These are phyloP conservation scores for Drosophila repletoides DNA, from an alignment of 1,140 invertebrate species.

Conservation along the genomic window DNA sequence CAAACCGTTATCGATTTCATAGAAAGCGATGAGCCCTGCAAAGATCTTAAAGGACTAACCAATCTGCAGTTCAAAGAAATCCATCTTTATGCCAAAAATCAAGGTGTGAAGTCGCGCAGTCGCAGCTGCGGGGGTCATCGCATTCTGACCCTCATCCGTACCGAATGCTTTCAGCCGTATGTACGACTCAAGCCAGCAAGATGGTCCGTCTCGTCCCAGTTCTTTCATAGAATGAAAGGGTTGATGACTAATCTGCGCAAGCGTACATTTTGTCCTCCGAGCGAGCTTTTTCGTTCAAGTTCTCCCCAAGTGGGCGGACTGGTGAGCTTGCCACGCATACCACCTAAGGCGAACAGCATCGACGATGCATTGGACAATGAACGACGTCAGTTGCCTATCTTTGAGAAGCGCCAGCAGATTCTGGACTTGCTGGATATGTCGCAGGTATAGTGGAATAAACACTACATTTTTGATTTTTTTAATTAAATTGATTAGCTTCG, in stretches of 20 bases:
- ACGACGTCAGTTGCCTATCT: slow-evolving; percentile 43
- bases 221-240: too few species aligned
- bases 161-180: background rate
- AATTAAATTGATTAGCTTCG: too few species aligned
- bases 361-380: slow-evolving; percentile 16
- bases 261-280: too few species aligned
- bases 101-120: slow-evolving; percentile 57
- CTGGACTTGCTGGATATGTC: slow-evolving; percentile 26
- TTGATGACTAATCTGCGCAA: too few species aligned
- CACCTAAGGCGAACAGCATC: slow-evolving; percentile 11
- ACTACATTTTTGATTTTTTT: too few species aligned
- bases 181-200: background rate
- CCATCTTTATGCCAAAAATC: slow-evolving; percentile 42
- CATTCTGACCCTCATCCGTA: slow-evolving; percentile 43
- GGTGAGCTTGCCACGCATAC: slow-evolving; percentile 8
- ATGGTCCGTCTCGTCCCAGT: background rate
- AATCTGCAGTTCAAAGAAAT: slow-evolving; percentile 50
- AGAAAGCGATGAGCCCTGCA: slow-evolving; percentile 4
- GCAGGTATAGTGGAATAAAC: too few species aligned
- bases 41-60: slow-evolving; percentile 26
- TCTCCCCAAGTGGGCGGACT: background rate
- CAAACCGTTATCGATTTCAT: slow-evolving; percentile 44
- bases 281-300: background rate
- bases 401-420: slow-evolving; percentile 18
- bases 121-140: slow-evolving; percentile 37